phyloP scores from a whole-genome alignment of 2,113 vertebrate genomes.

The Isurus oxyrinchus region DNA sequence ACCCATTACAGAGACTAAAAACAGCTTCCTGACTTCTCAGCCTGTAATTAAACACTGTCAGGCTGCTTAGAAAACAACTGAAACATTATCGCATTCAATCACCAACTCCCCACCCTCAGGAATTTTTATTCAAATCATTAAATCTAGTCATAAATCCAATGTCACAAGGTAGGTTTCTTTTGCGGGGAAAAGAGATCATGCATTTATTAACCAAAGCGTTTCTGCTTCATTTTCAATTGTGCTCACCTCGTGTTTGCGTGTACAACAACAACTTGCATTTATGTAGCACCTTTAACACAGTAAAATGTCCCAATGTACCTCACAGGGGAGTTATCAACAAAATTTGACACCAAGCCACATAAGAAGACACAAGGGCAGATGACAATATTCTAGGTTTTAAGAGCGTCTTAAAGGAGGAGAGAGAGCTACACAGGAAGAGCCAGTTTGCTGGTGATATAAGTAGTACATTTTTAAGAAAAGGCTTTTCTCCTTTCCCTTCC shows the following conservation, averaged over 20 bases:
- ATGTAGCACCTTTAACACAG: neutral
- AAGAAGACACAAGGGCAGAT: neutral
- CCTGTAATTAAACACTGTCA: neutral
- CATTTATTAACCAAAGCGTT: neutral
- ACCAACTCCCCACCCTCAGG: neutral
- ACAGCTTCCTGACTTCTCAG: neutral
- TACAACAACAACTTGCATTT: neutral
- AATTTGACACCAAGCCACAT: neutral
- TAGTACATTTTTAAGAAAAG: neutral
- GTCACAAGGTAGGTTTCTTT: neutral
- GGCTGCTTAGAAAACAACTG: neutral
- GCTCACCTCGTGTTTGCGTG: neutral
- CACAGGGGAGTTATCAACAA: neutral
- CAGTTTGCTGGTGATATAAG: neutral
- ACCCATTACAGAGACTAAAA: neutral
- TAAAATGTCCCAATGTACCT: neutral
- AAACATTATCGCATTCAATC: neutral
- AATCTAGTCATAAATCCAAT: neutral
- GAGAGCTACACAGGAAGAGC: too few relatives aligned
- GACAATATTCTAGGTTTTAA: too few relatives aligned
- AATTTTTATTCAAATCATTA: neutral
- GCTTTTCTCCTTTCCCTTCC: neutral
- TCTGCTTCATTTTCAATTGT: neutral
- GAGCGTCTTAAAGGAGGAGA: too few relatives aligned
- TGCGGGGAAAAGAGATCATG: neutral